Evolutionary conservation across 2,888 invertebrate species (phyloP).

Genomic region (Eumacrocentrus americanus): DNA sequence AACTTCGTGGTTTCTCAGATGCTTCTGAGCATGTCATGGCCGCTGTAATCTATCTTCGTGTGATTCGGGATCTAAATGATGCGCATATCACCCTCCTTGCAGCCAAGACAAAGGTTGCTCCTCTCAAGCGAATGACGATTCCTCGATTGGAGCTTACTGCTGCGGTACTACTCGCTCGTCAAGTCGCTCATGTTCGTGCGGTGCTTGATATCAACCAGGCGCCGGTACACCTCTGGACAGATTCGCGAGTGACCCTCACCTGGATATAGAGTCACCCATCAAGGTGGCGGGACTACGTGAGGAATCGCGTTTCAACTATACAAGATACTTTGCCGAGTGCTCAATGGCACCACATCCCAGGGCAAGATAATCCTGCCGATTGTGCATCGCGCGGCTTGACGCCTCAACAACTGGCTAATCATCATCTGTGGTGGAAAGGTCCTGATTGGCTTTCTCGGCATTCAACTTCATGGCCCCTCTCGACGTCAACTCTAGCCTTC

Average conservation of each 20-base stretch:
- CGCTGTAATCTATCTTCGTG: conserved; percentile 19
- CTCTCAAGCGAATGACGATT: conserved; percentile 33
- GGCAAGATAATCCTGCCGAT: conserved; percentile 18
- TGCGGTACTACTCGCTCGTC: conserved; percentile 28
- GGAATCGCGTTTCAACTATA: conserved; percentile 40
- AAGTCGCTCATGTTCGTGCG: conserved; percentile 10
- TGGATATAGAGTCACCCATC: conserved; percentile 37
- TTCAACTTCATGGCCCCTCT: background rate
- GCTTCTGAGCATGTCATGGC: conserved; percentile 22
- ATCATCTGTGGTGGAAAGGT: conserved; percentile 17
- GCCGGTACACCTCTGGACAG: conserved; percentile 30
- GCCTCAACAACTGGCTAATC: background rate
- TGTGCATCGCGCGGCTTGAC: conserved; percentile 24
- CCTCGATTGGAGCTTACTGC: conserved; percentile 42
- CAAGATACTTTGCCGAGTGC: conserved; percentile 26
- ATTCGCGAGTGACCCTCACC: conserved; percentile 26
- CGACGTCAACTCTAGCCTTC: too few relatives aligned
- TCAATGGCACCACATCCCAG: conserved; percentile 10
- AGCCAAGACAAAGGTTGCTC: conserved; percentile 26
- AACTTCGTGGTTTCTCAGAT: conserved; percentile 28
- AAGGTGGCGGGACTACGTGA: conserved; percentile 36
- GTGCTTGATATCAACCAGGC: background rate
- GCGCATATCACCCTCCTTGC: background rate
- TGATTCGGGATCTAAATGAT: background rate
- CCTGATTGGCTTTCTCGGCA: conserved; percentile 4